phyloP scores from a whole-genome alignment of 2,888 invertebrate species.

The Rhagonycha lutea region DNA sequence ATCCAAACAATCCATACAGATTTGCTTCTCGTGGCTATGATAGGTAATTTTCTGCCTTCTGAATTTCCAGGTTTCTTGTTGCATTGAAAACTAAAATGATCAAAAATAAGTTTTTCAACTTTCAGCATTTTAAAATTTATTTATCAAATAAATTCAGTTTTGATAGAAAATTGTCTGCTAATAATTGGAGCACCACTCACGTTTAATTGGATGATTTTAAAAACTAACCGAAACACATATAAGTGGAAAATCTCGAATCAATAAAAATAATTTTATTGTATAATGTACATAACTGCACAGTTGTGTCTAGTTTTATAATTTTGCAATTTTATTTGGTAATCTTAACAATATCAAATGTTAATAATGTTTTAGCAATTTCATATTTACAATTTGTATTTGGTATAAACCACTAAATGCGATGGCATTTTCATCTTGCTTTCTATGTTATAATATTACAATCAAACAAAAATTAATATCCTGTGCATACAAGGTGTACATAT shows the following conservation, averaged over 20 bases:
- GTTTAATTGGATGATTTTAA: background rate
- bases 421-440: background rate
- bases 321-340: background rate
- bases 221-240: background rate
- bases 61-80: background rate
- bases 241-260: background rate
- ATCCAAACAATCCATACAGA: too few species aligned
- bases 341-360: background rate
- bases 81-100: background rate
- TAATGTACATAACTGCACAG: background rate
- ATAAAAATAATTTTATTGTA: background rate
- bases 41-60: too few species aligned
- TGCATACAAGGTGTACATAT: background rate
- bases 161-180: background rate
- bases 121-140: background rate
- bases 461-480: background rate
- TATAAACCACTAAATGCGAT: background rate
- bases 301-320: background rate
- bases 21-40: background rate
- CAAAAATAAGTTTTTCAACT: background rate
- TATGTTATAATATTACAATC: background rate
- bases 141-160: background rate
- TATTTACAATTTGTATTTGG: background rate
- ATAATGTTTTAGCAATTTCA: background rate
- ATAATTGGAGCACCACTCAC: background rate